A percentile compares a stretch with the other conserved stretches of the same genome.
Conservation (phyloP, 2,113 vertebrate species). For the Petaurus breviceps region DNA sequence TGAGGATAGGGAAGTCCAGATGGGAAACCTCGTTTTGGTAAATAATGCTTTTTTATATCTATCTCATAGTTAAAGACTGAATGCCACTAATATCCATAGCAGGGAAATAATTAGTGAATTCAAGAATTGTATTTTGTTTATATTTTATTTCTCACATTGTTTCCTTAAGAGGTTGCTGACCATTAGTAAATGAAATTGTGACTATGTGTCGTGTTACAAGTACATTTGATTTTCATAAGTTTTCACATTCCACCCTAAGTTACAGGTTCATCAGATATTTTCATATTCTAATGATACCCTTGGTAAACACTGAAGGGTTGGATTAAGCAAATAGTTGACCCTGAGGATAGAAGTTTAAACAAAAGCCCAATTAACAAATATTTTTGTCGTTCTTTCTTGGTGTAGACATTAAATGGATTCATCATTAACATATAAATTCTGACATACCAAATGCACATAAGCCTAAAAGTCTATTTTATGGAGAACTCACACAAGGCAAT, state of each 20-base stretch:
- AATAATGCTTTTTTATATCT: not conserved
- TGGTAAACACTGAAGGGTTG: conserved; percentile 20
- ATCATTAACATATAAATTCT: conserved; percentile 38
- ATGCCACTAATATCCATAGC: conserved; percentile 49
- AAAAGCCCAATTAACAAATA: conserved; percentile 33
- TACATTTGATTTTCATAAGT: conserved; percentile 39
- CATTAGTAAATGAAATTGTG: conserved; percentile 23
- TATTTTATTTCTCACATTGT: conserved; percentile 37
- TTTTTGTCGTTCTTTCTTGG: conserved; percentile 5
- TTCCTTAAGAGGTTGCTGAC: conserved; percentile 17
- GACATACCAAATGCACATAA: too few species aligned
- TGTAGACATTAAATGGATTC: conserved; percentile 13
- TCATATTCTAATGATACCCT: conserved; percentile 22
- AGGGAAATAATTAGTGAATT: not conserved
- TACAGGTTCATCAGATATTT: not conserved
- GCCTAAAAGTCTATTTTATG: too few species aligned
- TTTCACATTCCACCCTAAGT: conserved; percentile 42
- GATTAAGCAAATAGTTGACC: conserved; percentile 57
- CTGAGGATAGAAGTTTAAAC: conserved; percentile 51
- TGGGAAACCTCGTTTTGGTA: conserved; percentile 38
- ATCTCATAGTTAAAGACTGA: not conserved
- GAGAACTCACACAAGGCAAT: too few species aligned
- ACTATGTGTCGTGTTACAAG: conserved; percentile 21
- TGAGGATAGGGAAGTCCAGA: conserved; percentile 12
- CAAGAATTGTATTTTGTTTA: not conserved